Evolutionary conservation across 2,113 vertebrate species (phyloP), one percentile per base, ranked within the genome.

Genomic region (Dromaius novaehollandiae): DNA sequence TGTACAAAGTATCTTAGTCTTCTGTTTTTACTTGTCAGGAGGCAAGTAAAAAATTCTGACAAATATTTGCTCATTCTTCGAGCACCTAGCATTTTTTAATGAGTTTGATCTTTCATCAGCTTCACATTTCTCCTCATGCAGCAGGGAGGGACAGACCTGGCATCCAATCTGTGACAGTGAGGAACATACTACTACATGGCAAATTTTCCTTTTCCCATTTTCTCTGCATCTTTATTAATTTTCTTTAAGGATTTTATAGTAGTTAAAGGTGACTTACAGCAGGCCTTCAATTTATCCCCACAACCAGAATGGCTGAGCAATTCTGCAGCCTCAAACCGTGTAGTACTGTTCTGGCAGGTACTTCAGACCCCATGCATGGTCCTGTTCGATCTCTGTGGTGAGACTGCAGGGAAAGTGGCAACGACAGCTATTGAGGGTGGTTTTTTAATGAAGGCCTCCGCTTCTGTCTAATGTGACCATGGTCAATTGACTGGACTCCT

Each of bases 51-150:
- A 73, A 24, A 44, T 65, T 55, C 50, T 84, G 61, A 79, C 46
- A 94, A 90, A 90, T 55, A 86, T 91, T 60, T 34, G 10, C 80
- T 94, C 79, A 38, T 84, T 76, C 55, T 95, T 64, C 32, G 56
- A 53, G 28, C 22, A 95, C 25, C 73, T 94, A 63, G 64, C 7
- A 40, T 80, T 81, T 73, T 97, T 83, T 93, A 70, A 40, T 88
- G 50, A 32, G 84, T 32, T 28, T 84, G 12, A 6, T 64, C 73
- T 84, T 96, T 78, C 42, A 55, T 89, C 66, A 88, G 9, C 55
- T 93, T 94, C 42, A 74, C 26, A 66, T 82, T 78, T 82, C 44
- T 83, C 13, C 30, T 76, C 7, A 13, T 93, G 68, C 46, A 84
- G 36, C 0, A 15, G 9, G 34, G 90, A 88, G 13, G 42, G 70